Percentiles rank a stretch among this genome's conserved stretches.
Conservation (phyloP, 2,797 vertebrate genomes). For the Siniperca obscura region DNA sequence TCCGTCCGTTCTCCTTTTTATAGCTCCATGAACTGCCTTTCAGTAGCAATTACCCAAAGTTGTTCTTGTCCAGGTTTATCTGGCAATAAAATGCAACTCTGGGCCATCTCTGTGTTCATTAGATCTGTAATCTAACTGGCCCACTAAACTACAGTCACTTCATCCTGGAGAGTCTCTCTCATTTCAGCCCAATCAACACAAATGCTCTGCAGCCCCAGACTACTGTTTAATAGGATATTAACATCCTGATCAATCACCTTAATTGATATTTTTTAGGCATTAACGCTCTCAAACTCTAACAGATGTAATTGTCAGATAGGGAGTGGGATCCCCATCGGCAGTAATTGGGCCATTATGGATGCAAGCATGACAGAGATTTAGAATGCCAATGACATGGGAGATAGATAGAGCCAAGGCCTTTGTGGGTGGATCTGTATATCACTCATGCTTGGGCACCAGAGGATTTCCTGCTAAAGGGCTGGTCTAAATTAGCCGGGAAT, state of each 20-base stretch:
- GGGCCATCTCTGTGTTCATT: conserved; percentile 73
- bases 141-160: conserved; percentile 74
- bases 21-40: conserved; percentile 56
- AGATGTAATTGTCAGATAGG: conserved; percentile 88
- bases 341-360: conserved; percentile 89
- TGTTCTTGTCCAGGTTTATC: conserved; percentile 76
- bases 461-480: conserved; percentile 63
- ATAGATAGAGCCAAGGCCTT: conserved; percentile 72
- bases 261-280: conserved; percentile 89
- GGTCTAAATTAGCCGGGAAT: conserved; percentile 58
- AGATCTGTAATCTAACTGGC: conserved; percentile 73
- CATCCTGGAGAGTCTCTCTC: conserved; percentile 71
- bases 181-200: conserved; percentile 84
- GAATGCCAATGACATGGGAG: conserved; percentile 82
- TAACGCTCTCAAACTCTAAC: conserved; percentile 86
- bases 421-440: conserved; percentile 73
- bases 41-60: conserved; percentile 70
- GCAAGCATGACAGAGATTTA: conserved; percentile 83
- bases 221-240: conserved; percentile 87
- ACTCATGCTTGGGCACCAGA: conserved; percentile 72
- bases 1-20: conserved; percentile 49
- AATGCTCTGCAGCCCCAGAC: conserved; percentile 78
- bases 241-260: conserved; percentile 89
- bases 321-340: conserved; percentile 84
- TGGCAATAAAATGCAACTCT: conserved; percentile 75